Evolutionary conservation across 2,888 invertebrate genomes (phyloP).

Genomic region (Noctua comes): DNA sequence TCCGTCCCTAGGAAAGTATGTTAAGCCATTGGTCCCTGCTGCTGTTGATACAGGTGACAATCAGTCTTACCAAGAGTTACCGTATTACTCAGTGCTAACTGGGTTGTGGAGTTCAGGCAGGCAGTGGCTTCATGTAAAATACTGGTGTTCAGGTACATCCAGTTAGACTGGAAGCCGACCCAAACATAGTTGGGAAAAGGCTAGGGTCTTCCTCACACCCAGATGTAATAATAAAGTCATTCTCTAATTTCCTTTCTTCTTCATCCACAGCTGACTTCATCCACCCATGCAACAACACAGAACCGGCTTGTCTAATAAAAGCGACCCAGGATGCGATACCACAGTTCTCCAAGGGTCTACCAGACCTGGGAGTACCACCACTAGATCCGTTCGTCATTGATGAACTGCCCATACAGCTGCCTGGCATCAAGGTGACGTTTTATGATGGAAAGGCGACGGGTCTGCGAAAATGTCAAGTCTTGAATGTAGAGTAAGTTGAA

Average conservation of each 20-base stretch:
- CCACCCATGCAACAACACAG: slow-evolving; percentile 85
- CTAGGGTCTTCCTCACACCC: background rate
- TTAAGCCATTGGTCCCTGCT: too few species aligned
- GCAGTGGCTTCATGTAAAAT: background rate
- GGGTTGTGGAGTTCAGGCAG: background rate
- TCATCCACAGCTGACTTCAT: slow-evolving; percentile 84
- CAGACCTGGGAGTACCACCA: slow-evolving; percentile 82
- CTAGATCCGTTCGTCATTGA: slow-evolving; percentile 86
- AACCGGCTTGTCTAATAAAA: slow-evolving; percentile 82
- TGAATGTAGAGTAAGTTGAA: slow-evolving; percentile 86
- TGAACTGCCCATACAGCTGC: slow-evolving; percentile 85
- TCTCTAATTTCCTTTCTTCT: slow-evolving; percentile 4
- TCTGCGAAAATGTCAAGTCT: slow-evolving; percentile 83
- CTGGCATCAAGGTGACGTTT: slow-evolving; percentile 87
- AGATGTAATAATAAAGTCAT: background rate
- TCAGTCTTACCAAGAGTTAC: background rate
- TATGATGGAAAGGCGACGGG: slow-evolving; percentile 85
- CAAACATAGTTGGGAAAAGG: background rate
- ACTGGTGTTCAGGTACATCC: background rate
- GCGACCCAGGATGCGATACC: slow-evolving; percentile 86
- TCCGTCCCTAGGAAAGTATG: too few species aligned
- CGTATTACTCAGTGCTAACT: background rate
- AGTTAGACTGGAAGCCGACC: background rate
- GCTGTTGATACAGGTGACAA: background rate
- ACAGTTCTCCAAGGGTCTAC: slow-evolving; percentile 84